These are phyloP conservation scores for Drymonia ruficornis DNA, from an alignment of 2,888 invertebrate genomes.

Conservation along the genomic window DNA sequence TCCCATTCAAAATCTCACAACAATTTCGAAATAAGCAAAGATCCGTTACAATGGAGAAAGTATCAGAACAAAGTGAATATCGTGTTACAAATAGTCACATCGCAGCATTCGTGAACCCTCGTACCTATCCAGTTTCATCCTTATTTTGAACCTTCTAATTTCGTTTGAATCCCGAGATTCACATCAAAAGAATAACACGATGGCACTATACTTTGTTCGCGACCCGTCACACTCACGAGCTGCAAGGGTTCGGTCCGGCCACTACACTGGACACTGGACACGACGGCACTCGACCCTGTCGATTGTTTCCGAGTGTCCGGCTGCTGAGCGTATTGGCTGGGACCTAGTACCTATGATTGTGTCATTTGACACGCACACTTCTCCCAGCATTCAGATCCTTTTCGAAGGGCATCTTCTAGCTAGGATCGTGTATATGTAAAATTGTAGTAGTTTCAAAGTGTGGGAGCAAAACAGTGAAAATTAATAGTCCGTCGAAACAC, in stretches of 20 bases:
- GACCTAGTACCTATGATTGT: too few relatives aligned
- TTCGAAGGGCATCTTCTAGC: not conserved
- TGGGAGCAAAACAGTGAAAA: too few relatives aligned
- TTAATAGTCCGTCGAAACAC: too few relatives aligned
- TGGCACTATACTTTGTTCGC: not conserved
- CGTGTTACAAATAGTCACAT: not conserved
- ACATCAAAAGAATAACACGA: not conserved
- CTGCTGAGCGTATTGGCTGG: not conserved
- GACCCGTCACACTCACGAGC: not conserved
- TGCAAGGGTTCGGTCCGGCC: not conserved
- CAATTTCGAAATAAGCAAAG: too few relatives aligned
- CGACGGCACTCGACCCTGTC: not conserved
- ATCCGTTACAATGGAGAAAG: too few relatives aligned
- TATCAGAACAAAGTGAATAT: not conserved
- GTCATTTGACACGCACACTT: not conserved
- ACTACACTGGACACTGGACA: not conserved
- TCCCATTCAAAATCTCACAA: too few relatives aligned
- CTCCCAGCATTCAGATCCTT: not conserved
- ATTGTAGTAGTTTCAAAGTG: not conserved
- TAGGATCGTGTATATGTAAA: not conserved
- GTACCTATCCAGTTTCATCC: not conserved
- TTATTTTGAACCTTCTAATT: not conserved
- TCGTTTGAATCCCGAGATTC: not conserved
- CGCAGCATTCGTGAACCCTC: not conserved
- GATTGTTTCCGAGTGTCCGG: slow-evolving; percentile 3